A percentile compares a stretch with the other conserved stretches of the same genome.
Conservation (phyloP, 2,113 vertebrate genomes). For the Trematocara variabile region DNA sequence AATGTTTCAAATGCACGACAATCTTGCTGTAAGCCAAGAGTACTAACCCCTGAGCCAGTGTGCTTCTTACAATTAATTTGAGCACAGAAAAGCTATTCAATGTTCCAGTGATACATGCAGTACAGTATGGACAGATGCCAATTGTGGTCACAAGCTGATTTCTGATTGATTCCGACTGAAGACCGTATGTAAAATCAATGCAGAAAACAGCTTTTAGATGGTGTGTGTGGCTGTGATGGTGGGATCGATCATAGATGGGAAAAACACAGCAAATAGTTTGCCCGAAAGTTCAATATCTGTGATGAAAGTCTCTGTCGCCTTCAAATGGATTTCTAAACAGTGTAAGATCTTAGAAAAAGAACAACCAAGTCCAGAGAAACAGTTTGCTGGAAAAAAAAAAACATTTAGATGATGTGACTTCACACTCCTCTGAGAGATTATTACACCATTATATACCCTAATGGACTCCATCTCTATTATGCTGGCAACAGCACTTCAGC, state of each 20-base stretch:
- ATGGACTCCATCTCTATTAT: not conserved
- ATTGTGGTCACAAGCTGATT: not conserved
- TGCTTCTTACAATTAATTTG: not conserved
- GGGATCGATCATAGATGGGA: slow-evolving; percentile 1
- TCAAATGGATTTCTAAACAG: slow-evolving; percentile 9
- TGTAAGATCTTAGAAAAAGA: not conserved
- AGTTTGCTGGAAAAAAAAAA: not conserved
- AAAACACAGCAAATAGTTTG: slow-evolving; percentile 5
- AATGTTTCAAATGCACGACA: not conserved
- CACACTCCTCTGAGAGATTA: not conserved
- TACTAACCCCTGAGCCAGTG: not conserved
- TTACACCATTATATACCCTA: not conserved
- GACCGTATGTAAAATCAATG: slow-evolving; percentile 31
- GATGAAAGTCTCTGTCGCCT: not conserved
- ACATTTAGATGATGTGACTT: not conserved
- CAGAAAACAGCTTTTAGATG: slow-evolving; percentile 11
- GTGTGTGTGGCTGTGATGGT: not conserved
- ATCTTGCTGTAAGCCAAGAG: not conserved
- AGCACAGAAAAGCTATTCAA: not conserved
- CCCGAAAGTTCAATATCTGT: not conserved
- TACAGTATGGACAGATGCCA: not conserved
- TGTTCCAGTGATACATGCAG: not conserved
- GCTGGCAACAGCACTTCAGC: not conserved
- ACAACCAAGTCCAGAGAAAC: not conserved
- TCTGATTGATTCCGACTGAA: slow-evolving; percentile 17